Evolutionary conservation across 2,113 vertebrate species (phyloP), one percentile per base, ranked within the genome.

Genomic region (Halcyon malimbica): DNA sequence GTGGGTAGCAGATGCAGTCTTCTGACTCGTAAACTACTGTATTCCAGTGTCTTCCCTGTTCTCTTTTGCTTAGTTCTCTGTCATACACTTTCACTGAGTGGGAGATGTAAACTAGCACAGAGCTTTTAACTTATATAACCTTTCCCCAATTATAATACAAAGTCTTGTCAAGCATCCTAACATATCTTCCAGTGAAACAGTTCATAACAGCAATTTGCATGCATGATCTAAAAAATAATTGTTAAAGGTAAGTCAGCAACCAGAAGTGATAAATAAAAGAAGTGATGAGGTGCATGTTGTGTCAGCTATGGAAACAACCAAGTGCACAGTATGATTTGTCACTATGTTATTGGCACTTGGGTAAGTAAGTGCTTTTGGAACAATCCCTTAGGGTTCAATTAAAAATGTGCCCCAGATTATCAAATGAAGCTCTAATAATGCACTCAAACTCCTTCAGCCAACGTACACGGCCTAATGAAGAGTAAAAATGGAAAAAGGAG

Each of bases 301-400:
- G 39, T 92, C 84, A 94, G 31, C 68, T 93, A 15, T 50, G 59
- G 65, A 96, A 87, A 71, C 73, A 96, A 73, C 21, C 33, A 62
- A 90, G 9, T 19, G 9, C 91, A 89, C 48, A 67, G 14, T 68
- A 50, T 60, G 19, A 92, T 90, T 94, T 96, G 46, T 60, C 67
- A 54, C n/a, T 73, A 6, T 56, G 41, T 77, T 92, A 13, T 59
- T 79, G 50, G 75, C 56, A 97, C 57, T 90, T 93, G 57, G 44
- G n/a, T 97, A 97, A 98, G 97, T 87, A 98, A 94, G 21, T 89
- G 24, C 48, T 96, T 94, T 95, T 95, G 74, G 59, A 90, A 54
- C 15, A 87, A 77, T 90, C 82, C 76, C 92, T 95, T 71, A 89
- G 88, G 83, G 79, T 94, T 90, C 84, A 97, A 94, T 97, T 97